These are phyloP conservation scores for Murina feae DNA, from an alignment of 2,113 vertebrate genomes.

Conservation along the genomic window DNA sequence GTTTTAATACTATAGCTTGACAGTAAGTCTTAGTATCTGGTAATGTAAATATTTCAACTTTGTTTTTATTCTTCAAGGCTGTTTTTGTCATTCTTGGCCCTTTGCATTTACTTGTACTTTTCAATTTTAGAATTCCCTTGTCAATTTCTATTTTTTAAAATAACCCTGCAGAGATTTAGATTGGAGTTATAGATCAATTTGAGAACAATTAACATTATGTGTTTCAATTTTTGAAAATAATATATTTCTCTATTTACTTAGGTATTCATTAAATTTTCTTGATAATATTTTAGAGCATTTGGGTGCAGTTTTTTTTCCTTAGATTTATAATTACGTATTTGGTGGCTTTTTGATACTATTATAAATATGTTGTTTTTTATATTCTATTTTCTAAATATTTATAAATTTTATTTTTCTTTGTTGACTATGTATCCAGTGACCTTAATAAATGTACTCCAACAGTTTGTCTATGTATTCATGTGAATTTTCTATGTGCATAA, in stretches of 20 bases:
- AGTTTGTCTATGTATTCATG: not conserved
- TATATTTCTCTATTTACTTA: not conserved
- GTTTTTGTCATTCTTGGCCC: not conserved
- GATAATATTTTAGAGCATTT: not conserved
- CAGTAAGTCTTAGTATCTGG: not conserved
- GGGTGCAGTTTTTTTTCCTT: not conserved
- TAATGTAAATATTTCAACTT: not conserved
- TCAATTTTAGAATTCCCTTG: not conserved
- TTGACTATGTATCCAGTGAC: not conserved
- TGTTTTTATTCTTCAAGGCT: not conserved
- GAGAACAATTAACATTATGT: not conserved
- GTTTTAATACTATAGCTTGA: not conserved
- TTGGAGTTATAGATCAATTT: not conserved
- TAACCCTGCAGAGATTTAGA: not conserved
- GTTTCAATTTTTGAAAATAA: not conserved
- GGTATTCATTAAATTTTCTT: not conserved
- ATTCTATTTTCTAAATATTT: not conserved
- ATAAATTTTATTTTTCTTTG: not conserved
- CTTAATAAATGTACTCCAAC: not conserved
- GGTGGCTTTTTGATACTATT: not conserved
- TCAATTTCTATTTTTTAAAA: not conserved
- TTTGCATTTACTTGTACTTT: not conserved
- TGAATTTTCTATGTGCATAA: not conserved
- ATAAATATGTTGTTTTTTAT: not conserved
- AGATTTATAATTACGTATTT: not conserved